Conservation (phyloP, 2,888 invertebrate species). For the Melinaea menophilus region DNA sequence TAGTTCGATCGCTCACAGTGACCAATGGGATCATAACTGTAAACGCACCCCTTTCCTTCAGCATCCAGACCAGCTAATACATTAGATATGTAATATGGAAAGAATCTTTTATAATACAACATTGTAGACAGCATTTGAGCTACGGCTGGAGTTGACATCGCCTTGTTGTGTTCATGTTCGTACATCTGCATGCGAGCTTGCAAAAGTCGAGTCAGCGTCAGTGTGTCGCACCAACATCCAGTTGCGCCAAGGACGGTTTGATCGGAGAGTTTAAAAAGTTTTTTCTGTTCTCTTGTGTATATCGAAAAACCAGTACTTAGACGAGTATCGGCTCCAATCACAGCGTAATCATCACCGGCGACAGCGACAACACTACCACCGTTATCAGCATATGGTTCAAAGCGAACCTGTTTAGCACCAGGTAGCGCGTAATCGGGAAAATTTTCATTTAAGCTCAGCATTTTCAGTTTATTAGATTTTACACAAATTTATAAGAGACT, state of each 20-base stretch:
- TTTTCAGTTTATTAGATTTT: conserved; percentile 32
- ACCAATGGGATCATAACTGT: conserved; percentile 98
- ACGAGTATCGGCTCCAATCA: conserved; percentile 97
- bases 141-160: conserved; percentile 93
- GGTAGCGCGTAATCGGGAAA: conserved; percentile 73
- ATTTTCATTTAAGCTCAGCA: conserved; percentile 59
- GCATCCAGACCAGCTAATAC: conserved; percentile 95
- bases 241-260: conserved; percentile 94
- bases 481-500: not conserved
- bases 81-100: conserved; percentile 98
- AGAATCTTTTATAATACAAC: conserved; percentile 97
- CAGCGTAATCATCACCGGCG: conserved; percentile 95
- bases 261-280: conserved; percentile 88
- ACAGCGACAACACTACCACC: conserved; percentile 95
- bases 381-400: conserved; percentile 75
- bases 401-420: conserved; percentile 71
- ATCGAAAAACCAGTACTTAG: conserved; percentile 94
- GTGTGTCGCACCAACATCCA: conserved; percentile 98
- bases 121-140: conserved; percentile 98
- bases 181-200: conserved; percentile 96
- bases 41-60: conserved; percentile 96
- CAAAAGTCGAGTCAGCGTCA: conserved; percentile 91
- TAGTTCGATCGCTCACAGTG: conserved; percentile 92
- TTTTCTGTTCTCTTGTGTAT: conserved; percentile 91
- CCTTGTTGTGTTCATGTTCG: conserved; percentile 94